Evolutionary conservation across 2,888 invertebrate genomes (phyloP), one percentile per base, ranked within the genome.

Genomic region (Scaptomyza tumidula): DNA sequence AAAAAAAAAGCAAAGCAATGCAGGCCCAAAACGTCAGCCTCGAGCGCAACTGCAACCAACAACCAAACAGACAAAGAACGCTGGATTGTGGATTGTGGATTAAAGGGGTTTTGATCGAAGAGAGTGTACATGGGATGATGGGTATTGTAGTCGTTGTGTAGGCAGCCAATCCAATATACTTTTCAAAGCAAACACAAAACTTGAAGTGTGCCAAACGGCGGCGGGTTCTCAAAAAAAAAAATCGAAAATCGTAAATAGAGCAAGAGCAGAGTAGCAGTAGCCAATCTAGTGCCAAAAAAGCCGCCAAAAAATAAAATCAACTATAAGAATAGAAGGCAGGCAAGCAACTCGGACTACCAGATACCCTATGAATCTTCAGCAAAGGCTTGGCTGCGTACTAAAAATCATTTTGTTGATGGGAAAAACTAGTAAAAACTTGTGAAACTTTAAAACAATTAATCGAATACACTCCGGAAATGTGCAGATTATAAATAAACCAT

Each of bases 141-240:
- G 24, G 50, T 14, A 24, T 11, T 2, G 5, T 5, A 3, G 9
- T 14, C 11, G 16, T 1, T n/a, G 27, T 37, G 48, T 46, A 59
- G 60, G 43, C 39, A 68, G 82, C 68, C 87, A 85, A 85, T 88
- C 89, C 86, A 85, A 89, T 85, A 85, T 84, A 88, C 87, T 85
- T 82, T 85, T 82, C 69, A 87, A 85, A 85, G 85, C 79, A 85
- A 85, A 88, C 88, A 88, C 71, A 71, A 61, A 75, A 73, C 76
- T 84, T 81, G 79, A 86, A 82, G 58, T 70, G 46, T 72, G 77
- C 45, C 65, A 19, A 71, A 55, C 66, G 53, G 31, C 27, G 46
- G 31, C 27, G 46, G 55, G 55, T 50, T 16, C 37, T 2, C 13
- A 29, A n/a, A n/a, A n/a, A n/a, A n/a, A n/a, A n/a, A n/a, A n/a